Percentiles rank a stretch among this genome's conserved stretches.
Conservation (phyloP, 2,113 vertebrate genomes). For the Forbesichthys agassizii region DNA sequence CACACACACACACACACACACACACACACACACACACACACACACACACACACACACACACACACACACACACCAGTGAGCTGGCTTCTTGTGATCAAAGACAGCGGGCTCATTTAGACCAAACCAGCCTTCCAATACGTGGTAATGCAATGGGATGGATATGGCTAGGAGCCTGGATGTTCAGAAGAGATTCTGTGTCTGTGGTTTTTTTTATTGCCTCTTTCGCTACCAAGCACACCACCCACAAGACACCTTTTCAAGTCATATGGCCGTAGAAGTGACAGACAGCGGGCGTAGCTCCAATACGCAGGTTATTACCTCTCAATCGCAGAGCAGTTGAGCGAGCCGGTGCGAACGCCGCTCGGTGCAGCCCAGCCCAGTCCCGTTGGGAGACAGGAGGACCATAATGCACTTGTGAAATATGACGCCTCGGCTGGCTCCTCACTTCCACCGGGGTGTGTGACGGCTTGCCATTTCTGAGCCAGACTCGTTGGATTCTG, state of each 20-base stretch:
- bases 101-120: constrained; percentile 31
- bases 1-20: no score
- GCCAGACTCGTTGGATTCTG: no score
- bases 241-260: constrained; percentile 1
- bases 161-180: constrained; percentile 7
- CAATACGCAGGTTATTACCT: constrained; percentile 52
- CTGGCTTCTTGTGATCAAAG: constrained; percentile 50
- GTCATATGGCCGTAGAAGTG: constrained; percentile 11
- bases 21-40: no score
- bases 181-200: neutral
- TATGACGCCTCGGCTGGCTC: constrained; percentile 56
- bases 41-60: constrained; percentile 17
- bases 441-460: constrained; percentile 21
- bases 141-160: constrained; percentile 32
- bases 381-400: constrained; percentile 40
- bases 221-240: neutral
- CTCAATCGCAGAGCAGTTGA: constrained; percentile 59
- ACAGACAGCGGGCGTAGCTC: constrained; percentile 31
- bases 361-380: constrained; percentile 51
- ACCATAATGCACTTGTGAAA: constrained; percentile 67
- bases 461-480: neutral
- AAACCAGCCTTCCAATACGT: constrained; percentile 32
- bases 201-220: neutral
- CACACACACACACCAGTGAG: constrained; percentile 4
- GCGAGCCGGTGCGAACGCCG: constrained; percentile 52